Conservation (phyloP, 2,113 vertebrate genomes). For the Megaceryle maxima region DNA sequence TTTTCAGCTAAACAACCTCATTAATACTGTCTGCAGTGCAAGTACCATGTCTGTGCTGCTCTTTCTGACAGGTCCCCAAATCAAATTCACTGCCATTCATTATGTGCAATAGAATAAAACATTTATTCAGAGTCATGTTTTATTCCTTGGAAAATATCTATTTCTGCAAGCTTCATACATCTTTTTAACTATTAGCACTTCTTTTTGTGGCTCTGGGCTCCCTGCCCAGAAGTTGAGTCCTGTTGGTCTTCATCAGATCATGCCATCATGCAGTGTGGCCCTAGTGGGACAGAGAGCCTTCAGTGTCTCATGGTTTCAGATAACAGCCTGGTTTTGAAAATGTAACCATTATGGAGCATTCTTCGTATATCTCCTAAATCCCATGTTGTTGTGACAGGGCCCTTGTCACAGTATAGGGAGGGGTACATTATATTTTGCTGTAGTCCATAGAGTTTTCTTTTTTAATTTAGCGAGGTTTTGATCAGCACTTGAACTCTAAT, state of each 20-base stretch:
- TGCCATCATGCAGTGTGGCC: background rate
- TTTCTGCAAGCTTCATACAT: conserved; percentile 42
- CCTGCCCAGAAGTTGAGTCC: background rate
- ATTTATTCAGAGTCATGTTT: conserved; percentile 65
- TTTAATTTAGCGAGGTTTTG: background rate
- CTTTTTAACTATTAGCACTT: background rate
- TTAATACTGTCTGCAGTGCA: conserved; percentile 28
- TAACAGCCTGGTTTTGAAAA: background rate
- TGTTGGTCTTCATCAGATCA: background rate
- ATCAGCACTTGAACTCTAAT: background rate
- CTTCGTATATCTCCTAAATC: background rate
- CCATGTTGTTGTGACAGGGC: rapidly evolving
- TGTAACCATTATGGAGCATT: background rate
- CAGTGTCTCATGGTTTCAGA: background rate
- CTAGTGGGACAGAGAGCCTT: background rate
- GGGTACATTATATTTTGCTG: background rate
- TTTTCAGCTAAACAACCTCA: conserved; percentile 42
- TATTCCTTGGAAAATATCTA: conserved; percentile 54
- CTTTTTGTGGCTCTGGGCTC: background rate
- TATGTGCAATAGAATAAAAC: conserved; percentile 54
- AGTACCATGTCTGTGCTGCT: conserved; percentile 29
- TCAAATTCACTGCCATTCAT: conserved; percentile 56
- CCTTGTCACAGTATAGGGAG: background rate
- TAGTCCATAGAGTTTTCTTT: background rate
- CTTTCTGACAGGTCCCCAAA: conserved; percentile 60